Evolutionary conservation across 2,797 vertebrate species (phyloP), one percentile per base, ranked within the genome.

Genomic region (Trematomus bernacchii): DNA sequence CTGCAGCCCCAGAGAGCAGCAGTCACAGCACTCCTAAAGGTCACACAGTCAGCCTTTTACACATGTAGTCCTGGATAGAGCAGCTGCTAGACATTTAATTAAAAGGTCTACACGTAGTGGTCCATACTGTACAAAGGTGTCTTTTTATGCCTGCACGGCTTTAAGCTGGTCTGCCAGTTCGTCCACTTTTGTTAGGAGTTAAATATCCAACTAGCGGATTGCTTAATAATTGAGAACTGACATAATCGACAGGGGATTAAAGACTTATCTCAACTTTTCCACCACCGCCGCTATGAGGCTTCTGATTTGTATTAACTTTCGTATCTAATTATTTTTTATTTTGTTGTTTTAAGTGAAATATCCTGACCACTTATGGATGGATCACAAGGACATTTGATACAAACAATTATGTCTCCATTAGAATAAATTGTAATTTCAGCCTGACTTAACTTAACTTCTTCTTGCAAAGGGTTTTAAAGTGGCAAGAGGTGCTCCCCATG

Each of bases 21-120:
- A 99, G 77, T 95, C 95, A 6, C 98, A 99, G 93, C 98, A 99
- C 90, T 97, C 96, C 98, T 99, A 91, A 10, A 43, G 81, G 76
- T 72, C 66, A 77, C 52, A 80, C 46, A 70, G 44, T 15, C 70
- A 66, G 27, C 2, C 30, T 69, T 69, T 73, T 23, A 54, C 15
- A 79, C 6, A 10, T 37, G 40, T 13, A 40, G 18, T 68, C 18
- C 46, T 57, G 64, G 11, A 21, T 69, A 21, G 57, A 62, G 23
- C 16, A 11, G 44, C 8, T 37, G 13, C 14, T n/a, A 19, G 40
- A 30, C 23, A 12, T 60, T 65, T 47, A 42, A 43, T 37, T 10
- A 46, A 62, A 71, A 66, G 43, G 16, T 43, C 18, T 53, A 13
- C 10, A 52, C 9, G 19, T 15, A 43, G 27, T 47, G 21, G n/a